Evolutionary conservation across 2,797 vertebrate genomes (phyloP).

Genomic region (Eospalax fontanierii): DNA sequence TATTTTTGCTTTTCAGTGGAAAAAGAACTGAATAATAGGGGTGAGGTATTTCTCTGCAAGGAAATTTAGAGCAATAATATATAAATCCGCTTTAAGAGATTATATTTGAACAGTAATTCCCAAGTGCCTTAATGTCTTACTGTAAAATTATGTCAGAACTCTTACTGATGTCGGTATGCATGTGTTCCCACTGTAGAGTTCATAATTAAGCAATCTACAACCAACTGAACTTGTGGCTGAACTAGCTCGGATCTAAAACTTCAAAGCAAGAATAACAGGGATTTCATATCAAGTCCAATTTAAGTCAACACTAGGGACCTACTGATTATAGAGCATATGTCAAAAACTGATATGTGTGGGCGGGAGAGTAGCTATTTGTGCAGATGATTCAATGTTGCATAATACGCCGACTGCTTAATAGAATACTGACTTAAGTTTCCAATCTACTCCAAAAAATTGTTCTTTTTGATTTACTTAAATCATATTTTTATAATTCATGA

Average conservation of each 20-base stretch:
- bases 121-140: not conserved
- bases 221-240: not conserved
- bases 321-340: not conserved
- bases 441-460: not conserved
- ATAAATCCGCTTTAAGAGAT: not conserved
- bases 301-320: not conserved
- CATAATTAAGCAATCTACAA: not conserved
- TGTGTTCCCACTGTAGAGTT: not conserved
- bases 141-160: constrained; percentile 26
- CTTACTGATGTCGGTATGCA: not conserved
- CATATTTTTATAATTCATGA: not conserved
- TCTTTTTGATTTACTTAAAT: not conserved
- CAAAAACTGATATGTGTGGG: not conserved
- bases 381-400: not conserved
- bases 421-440: not conserved
- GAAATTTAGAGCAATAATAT: not conserved
- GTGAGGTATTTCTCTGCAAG: not conserved
- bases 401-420: not conserved
- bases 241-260: constrained; percentile 3
- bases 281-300: not conserved
- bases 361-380: not conserved
- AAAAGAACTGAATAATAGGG: not conserved
- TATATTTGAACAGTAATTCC: constrained; percentile 31
- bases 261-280: not conserved
- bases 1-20: not conserved